Percentiles rank a stretch among this genome's conserved stretches.
Evolutionary conservation across 2,888 invertebrate species (phyloP).

Genomic region (Parelbella ahira): DNA sequence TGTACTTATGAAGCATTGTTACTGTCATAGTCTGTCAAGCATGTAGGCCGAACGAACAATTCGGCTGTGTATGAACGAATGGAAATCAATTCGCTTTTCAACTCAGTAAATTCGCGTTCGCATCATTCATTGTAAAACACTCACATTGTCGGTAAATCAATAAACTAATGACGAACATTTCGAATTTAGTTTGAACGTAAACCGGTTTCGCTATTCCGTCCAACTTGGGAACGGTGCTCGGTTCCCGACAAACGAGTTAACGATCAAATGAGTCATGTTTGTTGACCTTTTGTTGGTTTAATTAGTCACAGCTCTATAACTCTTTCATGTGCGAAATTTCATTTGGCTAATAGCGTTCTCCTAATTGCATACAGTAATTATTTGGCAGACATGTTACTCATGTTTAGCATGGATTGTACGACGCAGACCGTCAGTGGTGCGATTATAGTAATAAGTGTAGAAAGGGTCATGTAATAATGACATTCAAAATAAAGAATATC

Average conservation of each 20-base stretch:
- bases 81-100: conserved; percentile 22
- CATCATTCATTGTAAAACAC: conserved; percentile 23
- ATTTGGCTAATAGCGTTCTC: conserved; percentile 54
- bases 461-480: too few species aligned
- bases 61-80: conserved; percentile 10
- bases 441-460: too few species aligned
- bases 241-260: conserved; percentile 41
- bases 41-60: conserved; percentile 17
- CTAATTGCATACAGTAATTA: conserved; percentile 62
- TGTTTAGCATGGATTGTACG: too few species aligned
- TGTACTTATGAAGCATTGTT: conserved; percentile 2
- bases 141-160: conserved; percentile 19
- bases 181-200: conserved; percentile 13
- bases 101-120: conserved; percentile 19
- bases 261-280: conserved; percentile 51
- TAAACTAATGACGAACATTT: conserved; percentile 25
- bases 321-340: conserved; percentile 43
- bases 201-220: conserved; percentile 30
- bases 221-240: conserved; percentile 43
- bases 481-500: too few species aligned
- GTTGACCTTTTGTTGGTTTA: conserved; percentile 61
- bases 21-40: conserved; percentile 9
- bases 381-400: conserved; percentile 37
- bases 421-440: too few species aligned
- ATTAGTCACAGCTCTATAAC: conserved; percentile 53